Conservation (phyloP, 2,797 vertebrate species). For the Podarcis siculus region DNA sequence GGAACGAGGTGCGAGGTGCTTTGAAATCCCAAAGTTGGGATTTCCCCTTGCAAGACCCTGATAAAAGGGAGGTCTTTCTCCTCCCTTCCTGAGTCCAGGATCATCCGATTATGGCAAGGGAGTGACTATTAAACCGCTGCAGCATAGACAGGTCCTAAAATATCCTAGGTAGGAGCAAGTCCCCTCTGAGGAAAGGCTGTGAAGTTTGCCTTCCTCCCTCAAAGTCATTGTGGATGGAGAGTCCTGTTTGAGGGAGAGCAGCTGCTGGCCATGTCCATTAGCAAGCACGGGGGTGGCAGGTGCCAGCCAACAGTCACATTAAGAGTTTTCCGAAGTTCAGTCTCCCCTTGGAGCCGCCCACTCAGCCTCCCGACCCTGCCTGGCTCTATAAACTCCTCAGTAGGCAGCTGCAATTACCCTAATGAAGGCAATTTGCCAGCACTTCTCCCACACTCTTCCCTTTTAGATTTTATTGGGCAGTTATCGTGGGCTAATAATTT, state of each 20-base stretch:
- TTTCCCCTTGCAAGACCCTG: no score
- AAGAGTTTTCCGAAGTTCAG: neutral
- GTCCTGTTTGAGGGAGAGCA: neutral
- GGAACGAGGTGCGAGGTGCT: no score
- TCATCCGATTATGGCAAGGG: no score
- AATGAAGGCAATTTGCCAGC: slow-evolving; percentile 1
- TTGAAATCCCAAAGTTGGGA: no score
- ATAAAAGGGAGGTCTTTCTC: no score
- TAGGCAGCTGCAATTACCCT: slow-evolving; percentile 7
- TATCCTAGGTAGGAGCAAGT: neutral
- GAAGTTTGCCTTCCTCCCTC: no score
- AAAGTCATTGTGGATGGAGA: no score
- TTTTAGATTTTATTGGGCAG: neutral
- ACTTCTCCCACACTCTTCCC: neutral
- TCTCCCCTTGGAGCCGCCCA: neutral
- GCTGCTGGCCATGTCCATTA: neutral
- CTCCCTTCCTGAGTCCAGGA: no score
- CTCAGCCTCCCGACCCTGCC: neutral
- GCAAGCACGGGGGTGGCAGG: neutral
- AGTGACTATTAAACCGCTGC: neutral
- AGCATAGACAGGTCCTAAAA: neutral
- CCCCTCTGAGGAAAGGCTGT: no score
- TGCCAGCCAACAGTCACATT: rapidly evolving
- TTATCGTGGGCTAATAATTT: neutral
- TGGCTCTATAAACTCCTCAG: neutral